Evolutionary conservation across 2,888 invertebrate species (phyloP), one percentile per base, ranked within the genome.

Genomic region (Spatulosminthurus flaviceps): DNA sequence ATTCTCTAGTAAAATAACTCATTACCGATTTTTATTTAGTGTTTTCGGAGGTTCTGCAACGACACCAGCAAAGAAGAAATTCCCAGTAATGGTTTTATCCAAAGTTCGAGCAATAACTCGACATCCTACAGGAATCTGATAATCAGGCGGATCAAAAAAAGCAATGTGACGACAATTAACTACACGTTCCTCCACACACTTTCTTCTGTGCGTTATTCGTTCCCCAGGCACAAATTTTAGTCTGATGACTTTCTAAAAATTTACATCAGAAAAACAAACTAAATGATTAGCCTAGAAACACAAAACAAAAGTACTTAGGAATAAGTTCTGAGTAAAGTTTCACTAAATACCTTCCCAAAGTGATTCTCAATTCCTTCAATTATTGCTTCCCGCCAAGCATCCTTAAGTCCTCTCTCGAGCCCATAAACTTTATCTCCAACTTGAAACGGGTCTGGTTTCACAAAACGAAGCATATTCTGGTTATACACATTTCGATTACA

Each of bases 21-120:
- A n/a, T 51, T 70, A 77, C 78, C 72, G 24, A 28, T 78, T n/a
- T 2, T 72, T 91, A 87, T 95, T 95, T 34, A 92, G 90, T 0
- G 90, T 90, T 85, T 92, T 93, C 0, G 95, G 94, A 75, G 92
- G 91, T 86, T 96, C 95, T 0, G 94, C 95, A 0, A 95, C 90
- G 0, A 95, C 91, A 0, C 95, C 96, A 0, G 94, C 93, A 87
- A 93, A 95, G 87, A 90, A 93, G 16, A 22, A 22, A 9, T 76
- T 28, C 24, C 43, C 67, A n/a, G 74, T 74, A 7, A 21, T 16
- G 1, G 74, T 42, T 43, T 43, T 72, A 24, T 29, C 61, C 41
- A 19, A 16, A 34, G 64, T 64, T n/a, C 72, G 22, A 41, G 78
- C 78, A 13, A 78, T 61, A 16, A 78, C 67, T 1, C 78, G 43